phyloP scores from a whole-genome alignment of 1,140 invertebrate genomes.

The Hyles vespertilio region DNA sequence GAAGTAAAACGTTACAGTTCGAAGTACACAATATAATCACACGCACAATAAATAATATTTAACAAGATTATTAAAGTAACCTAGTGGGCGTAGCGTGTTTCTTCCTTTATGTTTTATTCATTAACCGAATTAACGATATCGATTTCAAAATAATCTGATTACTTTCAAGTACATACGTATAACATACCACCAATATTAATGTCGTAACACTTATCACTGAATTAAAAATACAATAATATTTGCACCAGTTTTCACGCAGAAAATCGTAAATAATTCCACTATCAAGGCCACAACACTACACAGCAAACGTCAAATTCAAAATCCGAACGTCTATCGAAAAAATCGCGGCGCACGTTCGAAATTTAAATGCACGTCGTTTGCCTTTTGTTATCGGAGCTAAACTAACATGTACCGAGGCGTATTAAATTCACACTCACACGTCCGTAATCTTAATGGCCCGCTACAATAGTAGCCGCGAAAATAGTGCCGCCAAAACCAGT shows the following conservation, averaged over 20 bases:
- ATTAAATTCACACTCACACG: slow-evolving; percentile 45
- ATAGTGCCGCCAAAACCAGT: slow-evolving; percentile 50
- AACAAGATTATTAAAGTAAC: slow-evolving; percentile 13
- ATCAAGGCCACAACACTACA: too few relatives aligned
- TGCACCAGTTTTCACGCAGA: too few relatives aligned
- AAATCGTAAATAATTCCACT: too few relatives aligned
- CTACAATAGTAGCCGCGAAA: slow-evolving; percentile 49
- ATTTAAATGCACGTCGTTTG: slow-evolving; percentile 40
- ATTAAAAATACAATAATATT: too few relatives aligned
- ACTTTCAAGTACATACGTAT: slow-evolving; percentile 5
- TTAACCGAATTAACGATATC: slow-evolving; percentile 24
- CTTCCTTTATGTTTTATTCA: slow-evolving; percentile 30
- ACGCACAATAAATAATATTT: slow-evolving; percentile 21
- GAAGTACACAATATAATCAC: slow-evolving; percentile 13
- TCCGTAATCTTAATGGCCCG: slow-evolving; percentile 42
- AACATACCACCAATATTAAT: not conserved
- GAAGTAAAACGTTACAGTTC: slow-evolving; percentile 7
- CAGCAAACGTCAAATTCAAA: too few relatives aligned
- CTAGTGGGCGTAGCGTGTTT: slow-evolving; percentile 28
- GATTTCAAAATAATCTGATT: slow-evolving; percentile 20
- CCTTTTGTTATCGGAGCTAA: slow-evolving; percentile 49
- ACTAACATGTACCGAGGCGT: slow-evolving; percentile 44
- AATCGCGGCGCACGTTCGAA: slow-evolving; percentile 24
- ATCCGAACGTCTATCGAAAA: not conserved
- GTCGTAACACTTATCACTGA: not conserved